Percentiles rank a stretch among this genome's conserved stretches.
Conservation (phyloP, 2,888 invertebrate genomes). For the Drosophila paracracens region DNA sequence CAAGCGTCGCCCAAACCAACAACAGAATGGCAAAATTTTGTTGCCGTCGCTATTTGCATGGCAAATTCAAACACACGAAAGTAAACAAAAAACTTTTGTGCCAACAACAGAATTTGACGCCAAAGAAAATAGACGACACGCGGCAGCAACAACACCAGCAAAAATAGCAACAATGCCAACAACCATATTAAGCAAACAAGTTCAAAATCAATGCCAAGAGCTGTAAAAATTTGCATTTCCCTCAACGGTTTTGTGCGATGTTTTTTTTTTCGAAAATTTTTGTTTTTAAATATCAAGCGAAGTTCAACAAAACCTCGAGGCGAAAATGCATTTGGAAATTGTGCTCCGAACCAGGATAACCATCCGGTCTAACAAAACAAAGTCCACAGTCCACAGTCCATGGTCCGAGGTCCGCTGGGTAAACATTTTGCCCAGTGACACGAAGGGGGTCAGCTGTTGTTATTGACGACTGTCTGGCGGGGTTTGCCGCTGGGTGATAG, state of each 20-base stretch:
- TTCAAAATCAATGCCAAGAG: constrained; percentile 77
- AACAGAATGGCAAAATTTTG: constrained; percentile 45
- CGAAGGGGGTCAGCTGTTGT: constrained; percentile 38
- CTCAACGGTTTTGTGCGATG: constrained; percentile 43
- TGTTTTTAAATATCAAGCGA: constrained; percentile 61
- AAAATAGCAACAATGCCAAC: constrained; percentile 7
- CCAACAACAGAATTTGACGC: constrained; percentile 60
- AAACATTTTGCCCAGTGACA: constrained; percentile 43
- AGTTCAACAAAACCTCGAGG: constrained; percentile 71
- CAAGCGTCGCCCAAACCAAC: constrained; percentile 26
- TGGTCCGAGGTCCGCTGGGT: constrained; percentile 44
- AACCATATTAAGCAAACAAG: constrained; percentile 47
- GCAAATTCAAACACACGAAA: constrained; percentile 74
- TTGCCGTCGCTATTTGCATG: constrained; percentile 71
- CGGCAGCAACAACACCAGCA: constrained; percentile 15
- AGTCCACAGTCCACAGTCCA: constrained; percentile 28
- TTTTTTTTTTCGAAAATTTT: constrained; percentile 46
- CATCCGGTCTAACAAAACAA: constrained; percentile 53
- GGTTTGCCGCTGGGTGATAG: constrained; percentile 53
- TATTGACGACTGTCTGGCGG: constrained; percentile 75
- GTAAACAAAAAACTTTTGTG: constrained; percentile 75
- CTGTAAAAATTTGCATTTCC: constrained; percentile 76
- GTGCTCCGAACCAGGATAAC: constrained; percentile 48
- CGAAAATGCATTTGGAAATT: constrained; percentile 74
- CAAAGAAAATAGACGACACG: constrained; percentile 57